These are phyloP conservation scores for Campylomormyrus numenius DNA, from an alignment of 2,113 vertebrate genomes.

Conservation along the genomic window DNA sequence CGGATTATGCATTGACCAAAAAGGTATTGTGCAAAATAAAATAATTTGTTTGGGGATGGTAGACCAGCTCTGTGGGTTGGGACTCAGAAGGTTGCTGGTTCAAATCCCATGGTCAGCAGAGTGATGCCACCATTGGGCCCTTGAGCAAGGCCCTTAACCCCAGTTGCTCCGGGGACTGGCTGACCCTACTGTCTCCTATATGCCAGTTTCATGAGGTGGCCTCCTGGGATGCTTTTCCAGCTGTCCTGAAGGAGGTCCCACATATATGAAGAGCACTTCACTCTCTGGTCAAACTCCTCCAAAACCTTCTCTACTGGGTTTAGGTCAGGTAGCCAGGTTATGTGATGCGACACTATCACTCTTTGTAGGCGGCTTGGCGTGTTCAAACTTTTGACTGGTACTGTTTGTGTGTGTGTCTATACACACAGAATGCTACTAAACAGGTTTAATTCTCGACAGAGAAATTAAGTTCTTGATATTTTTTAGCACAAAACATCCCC, in stretches of 20 bases:
- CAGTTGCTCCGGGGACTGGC: not conserved
- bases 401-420: not conserved
- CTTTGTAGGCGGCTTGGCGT: not conserved
- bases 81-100: not conserved
- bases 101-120: accelerated
- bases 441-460: not conserved
- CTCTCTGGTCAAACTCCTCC: not conserved
- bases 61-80: not conserved
- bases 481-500: not conserved
- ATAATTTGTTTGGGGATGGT: not conserved
- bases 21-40: not conserved
- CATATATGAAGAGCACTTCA: not conserved
- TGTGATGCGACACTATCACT: not conserved
- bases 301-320: not conserved
- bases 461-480: not conserved
- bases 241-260: not conserved
- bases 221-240: not conserved
- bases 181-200: not conserved
- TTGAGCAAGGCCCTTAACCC: not conserved
- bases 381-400: not conserved
- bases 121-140: not conserved
- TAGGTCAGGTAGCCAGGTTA: not conserved
- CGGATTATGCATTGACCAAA: not conserved
- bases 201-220: not conserved
- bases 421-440: not conserved